These are phyloP conservation scores for Chloropsis cyanopogon DNA, from an alignment of 2,113 vertebrate species.

Conservation along the genomic window DNA sequence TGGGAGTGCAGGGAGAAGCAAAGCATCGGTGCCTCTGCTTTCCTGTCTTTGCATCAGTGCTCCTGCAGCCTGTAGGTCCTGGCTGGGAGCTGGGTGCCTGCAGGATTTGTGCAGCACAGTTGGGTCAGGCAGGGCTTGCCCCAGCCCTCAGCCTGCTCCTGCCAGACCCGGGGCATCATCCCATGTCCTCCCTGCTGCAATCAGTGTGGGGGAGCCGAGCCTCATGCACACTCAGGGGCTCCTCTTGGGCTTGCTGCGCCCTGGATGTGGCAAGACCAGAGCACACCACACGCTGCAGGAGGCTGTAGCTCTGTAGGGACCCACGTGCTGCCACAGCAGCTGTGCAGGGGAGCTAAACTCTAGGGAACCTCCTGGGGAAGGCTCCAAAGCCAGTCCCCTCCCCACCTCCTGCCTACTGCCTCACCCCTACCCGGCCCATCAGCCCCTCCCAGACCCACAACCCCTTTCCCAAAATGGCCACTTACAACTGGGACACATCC, in stretches of 20 bases:
- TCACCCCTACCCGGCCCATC: background rate
- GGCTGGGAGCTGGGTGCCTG: background rate
- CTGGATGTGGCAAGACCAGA: background rate
- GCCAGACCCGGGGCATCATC: background rate
- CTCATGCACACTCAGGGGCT: background rate
- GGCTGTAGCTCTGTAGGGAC: background rate
- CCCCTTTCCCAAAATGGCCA: background rate
- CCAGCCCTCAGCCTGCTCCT: background rate
- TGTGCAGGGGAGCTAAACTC: background rate
- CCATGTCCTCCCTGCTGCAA: background rate
- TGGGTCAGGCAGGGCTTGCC: background rate
- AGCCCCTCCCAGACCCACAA: background rate
- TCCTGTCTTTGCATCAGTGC: background rate
- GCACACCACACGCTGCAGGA: rapidly evolving
- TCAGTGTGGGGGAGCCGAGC: rapidly evolving
- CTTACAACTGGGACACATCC: background rate
- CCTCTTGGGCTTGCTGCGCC: background rate
- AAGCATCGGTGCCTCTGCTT: background rate
- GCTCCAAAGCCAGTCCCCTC: background rate
- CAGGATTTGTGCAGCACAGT: background rate
- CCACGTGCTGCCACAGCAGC: background rate
- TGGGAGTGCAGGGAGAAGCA: background rate
- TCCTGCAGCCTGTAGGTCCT: background rate
- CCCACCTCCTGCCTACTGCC: background rate
- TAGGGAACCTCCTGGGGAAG: background rate